Conservation (phyloP, 2,888 invertebrate species). For the Brachylomia viminalis region DNA sequence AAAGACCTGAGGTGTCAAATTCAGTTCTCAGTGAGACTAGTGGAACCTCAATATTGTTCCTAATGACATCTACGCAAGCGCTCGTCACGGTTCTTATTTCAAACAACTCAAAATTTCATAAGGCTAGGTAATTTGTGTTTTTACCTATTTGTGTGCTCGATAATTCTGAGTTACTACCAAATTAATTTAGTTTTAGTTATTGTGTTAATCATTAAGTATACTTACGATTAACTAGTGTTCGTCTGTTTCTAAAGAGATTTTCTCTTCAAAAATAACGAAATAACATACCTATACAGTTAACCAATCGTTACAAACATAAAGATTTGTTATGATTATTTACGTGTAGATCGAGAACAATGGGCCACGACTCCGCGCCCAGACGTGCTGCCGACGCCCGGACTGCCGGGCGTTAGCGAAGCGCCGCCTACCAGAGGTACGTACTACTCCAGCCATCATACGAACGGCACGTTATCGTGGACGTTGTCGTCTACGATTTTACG, state of each 20-base stretch:
- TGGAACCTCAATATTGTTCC: background rate
- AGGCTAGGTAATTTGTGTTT: background rate
- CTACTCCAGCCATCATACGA: background rate
- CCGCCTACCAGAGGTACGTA: slow-evolving; percentile 33
- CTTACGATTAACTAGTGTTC: background rate
- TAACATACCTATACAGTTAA: background rate
- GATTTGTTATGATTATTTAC: background rate
- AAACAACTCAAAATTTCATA: background rate
- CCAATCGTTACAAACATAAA: background rate
- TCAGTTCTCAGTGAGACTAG: background rate
- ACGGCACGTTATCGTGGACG: background rate
- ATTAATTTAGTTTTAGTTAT: background rate
- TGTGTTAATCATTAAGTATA: background rate
- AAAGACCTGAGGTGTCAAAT: no score
- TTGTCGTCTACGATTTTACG: background rate
- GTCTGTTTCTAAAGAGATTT: background rate
- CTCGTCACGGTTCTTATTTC: background rate
- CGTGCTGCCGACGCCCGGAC: slow-evolving; percentile 60
- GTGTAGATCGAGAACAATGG: slow-evolving; percentile 57
- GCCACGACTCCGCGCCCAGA: slow-evolving; percentile 62
- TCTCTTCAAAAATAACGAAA: background rate
- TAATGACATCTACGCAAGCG: background rate
- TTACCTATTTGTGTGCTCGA: background rate
- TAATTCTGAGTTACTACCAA: background rate
- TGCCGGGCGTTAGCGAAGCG: slow-evolving; percentile 37